Percentiles rank a stretch among this genome's conserved stretches.
Evolutionary conservation across 53 echinoderm and acorn worm species (phyloP).

Genomic region (Temnopleurus reevesii): DNA sequence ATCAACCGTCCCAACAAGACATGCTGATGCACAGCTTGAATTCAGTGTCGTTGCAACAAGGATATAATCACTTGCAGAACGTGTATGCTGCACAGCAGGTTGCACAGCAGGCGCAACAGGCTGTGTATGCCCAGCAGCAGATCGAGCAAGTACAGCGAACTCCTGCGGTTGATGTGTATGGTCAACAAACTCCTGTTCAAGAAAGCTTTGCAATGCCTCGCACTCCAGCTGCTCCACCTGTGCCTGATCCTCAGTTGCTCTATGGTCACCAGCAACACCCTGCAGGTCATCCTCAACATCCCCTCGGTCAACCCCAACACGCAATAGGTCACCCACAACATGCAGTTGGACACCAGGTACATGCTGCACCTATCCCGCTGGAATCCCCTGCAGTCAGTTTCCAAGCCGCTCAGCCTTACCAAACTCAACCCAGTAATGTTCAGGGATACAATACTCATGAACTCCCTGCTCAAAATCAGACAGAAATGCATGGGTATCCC

Average conservation of each 20-base stretch:
- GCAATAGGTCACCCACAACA: no score
- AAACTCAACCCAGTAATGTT: not conserved
- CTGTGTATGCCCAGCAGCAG: constrained; percentile 45
- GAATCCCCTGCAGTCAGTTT: not conserved
- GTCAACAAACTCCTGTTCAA: constrained; percentile 49
- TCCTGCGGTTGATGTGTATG: constrained; percentile 52
- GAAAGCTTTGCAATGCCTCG: constrained; percentile 55
- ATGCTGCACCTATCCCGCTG: no score
- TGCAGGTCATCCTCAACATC: no score
- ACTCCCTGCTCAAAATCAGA: not conserved
- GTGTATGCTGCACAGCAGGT: constrained; percentile 46
- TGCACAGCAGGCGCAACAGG: constrained; percentile 44
- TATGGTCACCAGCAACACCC: constrained; percentile 57
- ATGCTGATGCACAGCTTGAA: constrained; percentile 38
- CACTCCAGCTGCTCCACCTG: constrained; percentile 42
- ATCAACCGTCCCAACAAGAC: constrained; percentile 18
- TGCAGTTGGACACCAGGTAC: no score
- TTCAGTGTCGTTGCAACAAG: constrained; percentile 28
- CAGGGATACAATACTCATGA: constrained; percentile 28
- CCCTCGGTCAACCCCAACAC: constrained; percentile 52
- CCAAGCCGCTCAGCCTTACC: constrained; percentile 23
- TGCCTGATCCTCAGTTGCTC: constrained; percentile 53
- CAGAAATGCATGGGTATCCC: not conserved
- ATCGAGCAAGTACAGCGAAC: constrained; percentile 33
- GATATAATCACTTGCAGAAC: constrained; percentile 36